Evolutionary conservation across 2,797 vertebrate genomes (phyloP).

Genomic region (Bradypodion ventrale): DNA sequence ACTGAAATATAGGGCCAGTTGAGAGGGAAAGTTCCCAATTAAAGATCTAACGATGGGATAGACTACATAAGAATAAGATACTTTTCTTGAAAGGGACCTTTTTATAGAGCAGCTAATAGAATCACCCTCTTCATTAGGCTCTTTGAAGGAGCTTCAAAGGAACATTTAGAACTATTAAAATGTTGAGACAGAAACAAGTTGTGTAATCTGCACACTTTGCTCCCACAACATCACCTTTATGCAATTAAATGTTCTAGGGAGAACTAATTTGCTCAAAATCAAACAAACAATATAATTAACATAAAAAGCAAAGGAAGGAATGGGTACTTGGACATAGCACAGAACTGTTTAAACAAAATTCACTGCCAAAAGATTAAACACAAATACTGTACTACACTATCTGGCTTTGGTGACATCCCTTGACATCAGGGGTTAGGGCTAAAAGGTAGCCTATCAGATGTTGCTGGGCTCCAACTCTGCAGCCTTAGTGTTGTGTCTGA

Average conservation of each 20-base stretch:
- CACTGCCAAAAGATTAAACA: background rate
- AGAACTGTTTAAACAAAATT: background rate
- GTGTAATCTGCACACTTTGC: background rate
- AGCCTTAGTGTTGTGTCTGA: too few species aligned
- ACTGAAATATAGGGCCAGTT: background rate
- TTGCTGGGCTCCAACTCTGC: too few species aligned
- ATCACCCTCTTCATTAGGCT: background rate
- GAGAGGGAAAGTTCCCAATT: background rate
- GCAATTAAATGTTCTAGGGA: constrained; percentile 7
- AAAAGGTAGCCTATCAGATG: too few species aligned
- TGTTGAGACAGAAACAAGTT: background rate
- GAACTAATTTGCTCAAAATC: constrained; percentile 6
- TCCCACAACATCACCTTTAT: background rate
- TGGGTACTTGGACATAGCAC: background rate
- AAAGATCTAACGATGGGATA: background rate
- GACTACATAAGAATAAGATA: background rate
- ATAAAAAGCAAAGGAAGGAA: background rate
- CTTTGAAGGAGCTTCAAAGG: background rate
- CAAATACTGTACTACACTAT: background rate
- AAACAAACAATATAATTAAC: background rate
- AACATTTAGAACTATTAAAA: background rate
- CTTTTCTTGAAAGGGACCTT: background rate
- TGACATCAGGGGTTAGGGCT: background rate
- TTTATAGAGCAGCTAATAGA: constrained; percentile 3
- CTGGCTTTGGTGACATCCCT: background rate